phyloP scores from a whole-genome alignment of 2,113 vertebrate species.

The Stegastes partitus region DNA sequence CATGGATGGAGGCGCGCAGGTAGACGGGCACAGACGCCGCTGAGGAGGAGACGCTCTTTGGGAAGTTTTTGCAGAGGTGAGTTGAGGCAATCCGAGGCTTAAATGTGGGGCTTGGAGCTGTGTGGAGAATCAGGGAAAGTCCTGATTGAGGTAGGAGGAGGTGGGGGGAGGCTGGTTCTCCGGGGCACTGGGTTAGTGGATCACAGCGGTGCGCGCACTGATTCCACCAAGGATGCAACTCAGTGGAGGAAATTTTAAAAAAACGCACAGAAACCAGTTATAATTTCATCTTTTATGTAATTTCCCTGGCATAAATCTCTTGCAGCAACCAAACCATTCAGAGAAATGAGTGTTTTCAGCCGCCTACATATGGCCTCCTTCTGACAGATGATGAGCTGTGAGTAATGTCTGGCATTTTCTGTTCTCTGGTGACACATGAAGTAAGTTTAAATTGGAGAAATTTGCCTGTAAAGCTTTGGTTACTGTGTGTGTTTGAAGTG shows the following conservation, averaged over 20 bases:
- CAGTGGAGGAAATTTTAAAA: background rate
- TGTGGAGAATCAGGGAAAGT: constrained; percentile 2
- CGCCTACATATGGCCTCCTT: background rate
- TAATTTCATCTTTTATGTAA: background rate
- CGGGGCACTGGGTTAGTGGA: constrained; percentile 73
- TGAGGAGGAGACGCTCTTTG: constrained; percentile 61
- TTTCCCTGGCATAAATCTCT: background rate
- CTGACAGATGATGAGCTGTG: constrained; percentile 30
- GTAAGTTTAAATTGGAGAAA: background rate
- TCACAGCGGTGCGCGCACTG: constrained; percentile 35
- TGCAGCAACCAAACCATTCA: background rate
- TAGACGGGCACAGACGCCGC: constrained; percentile 59
- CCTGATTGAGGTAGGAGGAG: too few species aligned
- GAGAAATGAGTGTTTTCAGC: too few species aligned
- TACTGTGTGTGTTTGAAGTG: background rate
- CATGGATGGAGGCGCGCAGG: constrained; percentile 73
- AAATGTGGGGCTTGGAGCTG: background rate
- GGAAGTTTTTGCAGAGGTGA: constrained; percentile 80
- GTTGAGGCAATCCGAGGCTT: constrained; percentile 22
- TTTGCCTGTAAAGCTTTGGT: background rate
- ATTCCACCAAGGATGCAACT: constrained; percentile 20
- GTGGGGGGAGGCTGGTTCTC: constrained; percentile 6
- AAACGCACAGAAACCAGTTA: background rate
- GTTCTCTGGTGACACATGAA: constrained; percentile 27
- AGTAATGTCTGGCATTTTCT: constrained; percentile 10